Evolutionary conservation across 2,113 vertebrate genomes (phyloP), one percentile per base, ranked within the genome.

Genomic region (Channa maculata): DNA sequence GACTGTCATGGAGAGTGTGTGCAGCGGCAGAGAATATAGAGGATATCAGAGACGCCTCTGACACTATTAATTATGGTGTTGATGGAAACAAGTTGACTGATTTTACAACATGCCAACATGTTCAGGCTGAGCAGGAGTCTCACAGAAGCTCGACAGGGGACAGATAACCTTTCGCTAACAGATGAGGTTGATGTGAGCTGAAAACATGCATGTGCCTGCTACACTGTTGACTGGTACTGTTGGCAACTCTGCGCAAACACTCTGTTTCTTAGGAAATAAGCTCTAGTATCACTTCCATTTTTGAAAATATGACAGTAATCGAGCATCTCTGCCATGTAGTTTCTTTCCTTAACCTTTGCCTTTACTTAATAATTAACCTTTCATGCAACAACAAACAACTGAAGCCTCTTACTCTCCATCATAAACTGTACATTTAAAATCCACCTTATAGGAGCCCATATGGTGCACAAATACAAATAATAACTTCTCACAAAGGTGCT

Each of bases 31-130:
- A 54, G 48, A 68, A 53, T 33, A 11, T 1, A 5, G 72, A 59
- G 67, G 84, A 69, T 62, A 50, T 72, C 64, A 43, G 57, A 76
- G 74, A 79, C 14, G 10, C 51, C 70, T 75, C 79, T 78, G 89
- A 82, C 89, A 83, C 68, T 36, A 79, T 87, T 79, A 86, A 92
- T 90, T 73, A 84, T 51, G 2, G 0, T 5, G 36, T 13, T 83
- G 84, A 84, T 73, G 84, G 80, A 73, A 78, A 87, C 65, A 13
- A 54, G 73, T 72, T 76, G 84, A 76, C 81, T 75, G 83, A 69
- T 60, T 70, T 68, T 69, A 83, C 53, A 63, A 64, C 67, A 75
- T 49, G 54, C 57, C 15, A 44, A 55, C 63, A 46, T 65, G 59
- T 67, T 43, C 5, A n/a, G 39, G 68, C 53, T n/a, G 38, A 13